Conservation (phyloP, 2,113 vertebrate species). For the Tachycineta bicolor region DNA sequence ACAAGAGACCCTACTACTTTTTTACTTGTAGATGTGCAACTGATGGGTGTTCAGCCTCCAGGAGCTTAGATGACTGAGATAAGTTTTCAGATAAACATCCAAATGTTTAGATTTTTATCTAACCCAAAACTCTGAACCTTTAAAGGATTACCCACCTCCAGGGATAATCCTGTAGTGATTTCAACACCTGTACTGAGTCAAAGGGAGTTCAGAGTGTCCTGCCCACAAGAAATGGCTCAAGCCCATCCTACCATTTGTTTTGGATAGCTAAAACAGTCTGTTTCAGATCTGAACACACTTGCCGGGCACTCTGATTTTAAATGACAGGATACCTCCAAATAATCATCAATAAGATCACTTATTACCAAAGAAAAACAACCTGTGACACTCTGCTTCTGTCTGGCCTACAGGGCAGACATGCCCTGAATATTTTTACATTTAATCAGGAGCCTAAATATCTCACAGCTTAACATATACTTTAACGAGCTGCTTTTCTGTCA, state of each 20-base stretch:
- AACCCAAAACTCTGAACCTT: constrained; percentile 53
- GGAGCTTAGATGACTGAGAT: constrained; percentile 57
- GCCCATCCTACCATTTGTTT: constrained; percentile 37
- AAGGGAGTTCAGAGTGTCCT: constrained; percentile 16
- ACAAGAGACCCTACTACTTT: constrained; percentile 20
- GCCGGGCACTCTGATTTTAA: background rate
- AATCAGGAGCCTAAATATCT: background rate
- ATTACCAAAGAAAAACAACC: constrained; percentile 11
- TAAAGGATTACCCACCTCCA: constrained; percentile 64
- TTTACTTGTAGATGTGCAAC: constrained; percentile 36
- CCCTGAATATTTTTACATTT: background rate
- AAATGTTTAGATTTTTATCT: constrained; percentile 69
- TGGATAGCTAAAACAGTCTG: background rate
- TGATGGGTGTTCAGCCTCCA: constrained; percentile 52
- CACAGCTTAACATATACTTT: background rate
- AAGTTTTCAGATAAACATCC: constrained; percentile 66
- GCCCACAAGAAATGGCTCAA: constrained; percentile 6
- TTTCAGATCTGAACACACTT: background rate
- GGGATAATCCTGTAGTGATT: constrained; percentile 64
- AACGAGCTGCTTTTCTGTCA: background rate
- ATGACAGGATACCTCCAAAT: background rate
- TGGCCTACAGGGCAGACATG: background rate
- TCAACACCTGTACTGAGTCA: constrained; percentile 56
- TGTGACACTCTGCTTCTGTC: background rate
- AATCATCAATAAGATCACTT: background rate